These are phyloP conservation scores for Melitaea athalia DNA, from an alignment of 2,888 invertebrate species.

Conservation along the genomic window DNA sequence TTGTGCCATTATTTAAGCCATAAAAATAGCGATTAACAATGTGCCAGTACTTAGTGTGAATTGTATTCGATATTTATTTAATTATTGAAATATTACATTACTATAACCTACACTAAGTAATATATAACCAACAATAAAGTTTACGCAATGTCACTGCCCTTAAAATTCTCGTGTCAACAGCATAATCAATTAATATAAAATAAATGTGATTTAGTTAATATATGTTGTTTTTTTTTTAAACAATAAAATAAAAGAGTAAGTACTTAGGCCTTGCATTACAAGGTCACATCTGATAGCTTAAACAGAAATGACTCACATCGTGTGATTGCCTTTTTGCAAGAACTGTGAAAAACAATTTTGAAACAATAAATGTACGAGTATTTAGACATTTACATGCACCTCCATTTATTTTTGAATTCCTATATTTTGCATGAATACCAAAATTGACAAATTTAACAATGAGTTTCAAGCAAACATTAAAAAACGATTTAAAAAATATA, in stretches of 20 bases:
- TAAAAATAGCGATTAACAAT: background rate
- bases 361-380: too few species aligned
- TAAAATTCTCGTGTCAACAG: too few species aligned
- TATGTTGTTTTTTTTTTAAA: background rate
- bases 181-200: too few species aligned
- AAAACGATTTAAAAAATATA: background rate
- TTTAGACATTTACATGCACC: too few species aligned
- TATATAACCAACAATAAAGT: too few species aligned
- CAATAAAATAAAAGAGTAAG: background rate
- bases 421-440: too few species aligned
- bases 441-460: background rate
- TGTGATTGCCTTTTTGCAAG: slow-evolving; percentile 29
- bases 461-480: background rate
- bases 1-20: background rate
- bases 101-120: too few species aligned
- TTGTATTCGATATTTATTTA: background rate
- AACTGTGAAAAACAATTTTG: too few species aligned
- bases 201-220: background rate
- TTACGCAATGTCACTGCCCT: too few species aligned
- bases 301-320: slow-evolving; percentile 34
- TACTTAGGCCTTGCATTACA: background rate
- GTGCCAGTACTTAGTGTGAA: too few species aligned
- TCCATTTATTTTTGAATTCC: too few species aligned
- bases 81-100: background rate
- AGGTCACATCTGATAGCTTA: slow-evolving; percentile 25